Conservation (phyloP, 2,797 vertebrate species). For the Dendrocincla fuliginosa region DNA sequence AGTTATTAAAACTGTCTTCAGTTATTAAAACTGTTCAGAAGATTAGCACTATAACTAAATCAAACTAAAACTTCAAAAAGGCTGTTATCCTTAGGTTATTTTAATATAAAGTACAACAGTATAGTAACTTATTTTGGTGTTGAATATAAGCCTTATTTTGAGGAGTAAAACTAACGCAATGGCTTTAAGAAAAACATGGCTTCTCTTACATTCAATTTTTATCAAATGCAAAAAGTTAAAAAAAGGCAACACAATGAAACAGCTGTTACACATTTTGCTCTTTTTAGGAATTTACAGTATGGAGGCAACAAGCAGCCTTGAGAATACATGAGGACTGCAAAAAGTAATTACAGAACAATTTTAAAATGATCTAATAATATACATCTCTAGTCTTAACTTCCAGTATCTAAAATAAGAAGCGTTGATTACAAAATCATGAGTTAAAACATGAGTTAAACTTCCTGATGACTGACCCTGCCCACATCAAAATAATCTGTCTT, state of each 20-base stretch:
- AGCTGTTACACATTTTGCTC: background rate
- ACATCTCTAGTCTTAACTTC: background rate
- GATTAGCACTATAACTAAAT: background rate
- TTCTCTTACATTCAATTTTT: background rate
- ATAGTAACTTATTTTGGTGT: background rate
- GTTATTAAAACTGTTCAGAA: background rate
- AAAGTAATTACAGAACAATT: conserved; percentile 17
- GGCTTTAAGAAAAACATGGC: background rate
- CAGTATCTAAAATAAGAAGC: background rate
- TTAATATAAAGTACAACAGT: background rate
- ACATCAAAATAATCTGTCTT: background rate
- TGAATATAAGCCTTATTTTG: background rate
- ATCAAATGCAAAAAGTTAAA: background rate
- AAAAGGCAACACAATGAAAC: background rate
- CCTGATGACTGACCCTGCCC: background rate
- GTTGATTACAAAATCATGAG: background rate
- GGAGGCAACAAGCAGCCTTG: background rate
- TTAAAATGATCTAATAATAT: background rate
- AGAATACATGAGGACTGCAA: background rate
- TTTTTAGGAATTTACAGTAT: background rate
- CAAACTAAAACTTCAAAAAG: background rate
- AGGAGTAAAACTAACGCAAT: background rate
- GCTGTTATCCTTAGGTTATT: background rate
- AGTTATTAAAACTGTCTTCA: background rate
- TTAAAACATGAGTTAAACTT: background rate